Evolutionary conservation across 2,888 invertebrate genomes (phyloP).

Genomic region (Bellardia pandia): DNA sequence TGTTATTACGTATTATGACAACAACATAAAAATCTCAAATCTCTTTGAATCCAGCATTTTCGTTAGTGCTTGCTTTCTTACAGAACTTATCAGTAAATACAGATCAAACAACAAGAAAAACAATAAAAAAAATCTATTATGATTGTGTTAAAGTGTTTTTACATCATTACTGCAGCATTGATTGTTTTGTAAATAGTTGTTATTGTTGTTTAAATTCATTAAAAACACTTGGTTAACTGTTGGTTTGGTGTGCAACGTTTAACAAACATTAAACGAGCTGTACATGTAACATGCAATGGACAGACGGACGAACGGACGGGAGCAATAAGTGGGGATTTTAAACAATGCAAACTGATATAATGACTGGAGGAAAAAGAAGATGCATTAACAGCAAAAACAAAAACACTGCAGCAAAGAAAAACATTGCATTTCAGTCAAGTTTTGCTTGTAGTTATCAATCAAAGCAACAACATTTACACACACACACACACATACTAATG

Average conservation of each 20-base stretch:
- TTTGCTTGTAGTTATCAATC: constrained; percentile 66
- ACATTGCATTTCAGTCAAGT: constrained; percentile 34
- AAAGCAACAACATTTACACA: constrained; percentile 40
- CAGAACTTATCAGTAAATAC: constrained; percentile 64
- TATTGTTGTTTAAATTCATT: constrained; percentile 52
- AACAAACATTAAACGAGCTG: constrained; percentile 45
- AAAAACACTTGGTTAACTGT: constrained; percentile 48
- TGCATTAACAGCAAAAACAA: constrained; percentile 30
- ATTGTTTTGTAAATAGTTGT: constrained; percentile 12
- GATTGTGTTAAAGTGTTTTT: constrained; percentile 49
- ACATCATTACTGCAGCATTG: constrained; percentile 19
- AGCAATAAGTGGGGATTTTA: constrained; percentile 20
- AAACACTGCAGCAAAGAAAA: constrained; percentile 5
- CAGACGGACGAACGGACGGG: constrained; percentile 16
- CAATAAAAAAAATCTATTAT: constrained; percentile 2
- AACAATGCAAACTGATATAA: not conserved
- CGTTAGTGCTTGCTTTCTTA: constrained; percentile 12
- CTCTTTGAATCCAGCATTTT: not conserved
- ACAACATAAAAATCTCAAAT: constrained; percentile 17
- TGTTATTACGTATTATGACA: constrained; percentile 25
- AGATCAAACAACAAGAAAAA: constrained; percentile 53
- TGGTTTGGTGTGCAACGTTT: constrained; percentile 24
- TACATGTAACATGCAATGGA: constrained; percentile 13
- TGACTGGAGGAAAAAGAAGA: constrained; percentile 36
- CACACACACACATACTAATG: not conserved